Evolutionary conservation across 2,888 invertebrate species (phyloP), one percentile per base, ranked within the genome.

Genomic region (Drosophila aldrichi): DNA sequence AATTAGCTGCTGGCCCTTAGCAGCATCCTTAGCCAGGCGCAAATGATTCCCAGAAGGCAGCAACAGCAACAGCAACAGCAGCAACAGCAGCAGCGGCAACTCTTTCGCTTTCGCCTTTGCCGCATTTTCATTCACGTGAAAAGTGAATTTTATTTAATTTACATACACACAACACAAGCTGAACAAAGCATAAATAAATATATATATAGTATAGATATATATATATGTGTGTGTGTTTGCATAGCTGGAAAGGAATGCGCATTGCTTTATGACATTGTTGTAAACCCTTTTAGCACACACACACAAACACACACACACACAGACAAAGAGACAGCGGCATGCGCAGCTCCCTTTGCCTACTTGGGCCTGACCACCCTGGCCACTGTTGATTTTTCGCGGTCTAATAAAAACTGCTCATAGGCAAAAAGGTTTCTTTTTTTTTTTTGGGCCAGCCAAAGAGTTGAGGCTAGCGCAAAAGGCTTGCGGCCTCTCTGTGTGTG

Each of bases 321-420:
- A 58, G 32, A 54, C 36, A 38, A 20, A 44, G 52, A 16, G 36
- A 34, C 36, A 20, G 29, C 29, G 29, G 29, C 43, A 38, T 25
- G 43, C 41, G 54, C 64, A 62, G 44, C 51, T 77, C 65, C 65
- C 76, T 70, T 73, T 77, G 40, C 51, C 43, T 41, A 20, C 29
- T 2, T 29, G 29, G 3, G 41, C 3, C 44, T 73, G 82, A 82
- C 82, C 82, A 82, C 82, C 83, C 86, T 77, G 73, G 86, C 86
- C 83, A 86, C 86, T 84, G 84, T 84, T 84, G 84, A 84, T 84
- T 84, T 87, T 84, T 84, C 84, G 84, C 87, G 84, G 84, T 84
- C 84, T 87, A 84, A 84, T 84, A 84, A 84, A 84, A 84, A 84
- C 74, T 74, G 77, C 41, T 69, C 65, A 71, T 68, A 64, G 43